Evolutionary conservation across 2,113 vertebrate species (phyloP).

Genomic region (Psittacara wagleri): DNA sequence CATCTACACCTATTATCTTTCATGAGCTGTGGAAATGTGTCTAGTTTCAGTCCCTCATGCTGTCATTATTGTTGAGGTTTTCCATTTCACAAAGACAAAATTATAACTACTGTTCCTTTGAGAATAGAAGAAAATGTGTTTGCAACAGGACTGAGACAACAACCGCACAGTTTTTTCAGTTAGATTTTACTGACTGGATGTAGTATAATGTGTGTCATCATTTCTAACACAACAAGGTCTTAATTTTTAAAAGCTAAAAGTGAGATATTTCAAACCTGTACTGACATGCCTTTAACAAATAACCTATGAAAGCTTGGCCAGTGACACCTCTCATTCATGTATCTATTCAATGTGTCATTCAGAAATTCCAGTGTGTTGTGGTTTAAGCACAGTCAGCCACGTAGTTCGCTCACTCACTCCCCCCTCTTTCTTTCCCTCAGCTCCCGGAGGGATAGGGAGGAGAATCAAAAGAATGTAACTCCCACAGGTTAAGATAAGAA

Average conservation of each 20-base stretch:
- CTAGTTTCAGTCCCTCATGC: neutral
- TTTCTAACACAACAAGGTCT: neutral
- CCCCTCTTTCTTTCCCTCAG: too few species aligned
- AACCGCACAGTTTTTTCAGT: neutral
- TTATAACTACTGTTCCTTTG: neutral
- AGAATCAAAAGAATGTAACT: too few species aligned
- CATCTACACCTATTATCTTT: constrained; percentile 32
- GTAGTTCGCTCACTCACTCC: too few species aligned
- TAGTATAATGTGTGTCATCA: neutral
- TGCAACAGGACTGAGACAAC: neutral
- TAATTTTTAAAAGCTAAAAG: neutral
- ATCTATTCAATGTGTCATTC: neutral
- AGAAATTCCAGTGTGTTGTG: neutral
- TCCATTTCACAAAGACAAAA: constrained; percentile 2
- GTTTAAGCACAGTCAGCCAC: too few species aligned
- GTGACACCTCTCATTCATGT: neutral
- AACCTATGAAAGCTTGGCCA: neutral
- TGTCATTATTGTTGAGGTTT: neutral
- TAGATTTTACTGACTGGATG: neutral
- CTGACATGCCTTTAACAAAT: neutral
- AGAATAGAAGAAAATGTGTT: neutral
- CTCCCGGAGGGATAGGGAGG: too few species aligned
- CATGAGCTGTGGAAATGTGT: constrained; percentile 10
- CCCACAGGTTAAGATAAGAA: too few species aligned
- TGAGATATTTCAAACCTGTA: neutral